These are phyloP conservation scores for Tenodera sinensis DNA, from an alignment of 2,888 invertebrate species.

Conservation along the genomic window DNA sequence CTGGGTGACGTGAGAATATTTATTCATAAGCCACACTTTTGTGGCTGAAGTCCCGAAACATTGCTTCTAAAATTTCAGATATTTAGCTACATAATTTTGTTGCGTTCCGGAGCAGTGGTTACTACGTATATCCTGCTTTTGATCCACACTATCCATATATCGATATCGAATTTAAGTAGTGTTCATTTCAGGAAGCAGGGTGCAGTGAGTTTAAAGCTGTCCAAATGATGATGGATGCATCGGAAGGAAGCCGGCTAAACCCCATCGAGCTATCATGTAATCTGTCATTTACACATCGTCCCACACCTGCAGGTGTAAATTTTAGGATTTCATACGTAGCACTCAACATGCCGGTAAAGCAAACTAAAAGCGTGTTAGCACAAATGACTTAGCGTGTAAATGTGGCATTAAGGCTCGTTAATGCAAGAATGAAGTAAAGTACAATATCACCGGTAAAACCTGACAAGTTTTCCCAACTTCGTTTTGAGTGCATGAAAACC, in stretches of 20 bases:
- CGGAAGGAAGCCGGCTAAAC: neutral
- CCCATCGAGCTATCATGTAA: neutral
- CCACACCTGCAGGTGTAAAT: neutral
- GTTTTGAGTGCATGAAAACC: too few relatives aligned
- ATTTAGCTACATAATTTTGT: too few relatives aligned
- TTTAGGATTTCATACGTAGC: neutral
- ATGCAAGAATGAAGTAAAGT: neutral
- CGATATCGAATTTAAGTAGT: neutral
- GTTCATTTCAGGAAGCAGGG: neutral
- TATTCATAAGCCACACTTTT: too few relatives aligned
- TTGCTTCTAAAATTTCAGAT: too few relatives aligned
- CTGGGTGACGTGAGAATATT: too few relatives aligned
- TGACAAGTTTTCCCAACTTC: too few relatives aligned
- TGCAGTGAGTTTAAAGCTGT: neutral
- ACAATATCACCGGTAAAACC: too few relatives aligned
- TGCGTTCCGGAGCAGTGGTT: neutral
- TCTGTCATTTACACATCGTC: neutral
- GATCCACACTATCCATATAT: neutral
- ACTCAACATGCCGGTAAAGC: neutral
- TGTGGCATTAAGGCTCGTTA: neutral
- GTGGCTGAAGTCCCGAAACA: too few relatives aligned
- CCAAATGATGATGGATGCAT: neutral
- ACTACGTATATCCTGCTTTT: neutral
- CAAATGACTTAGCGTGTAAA: neutral
- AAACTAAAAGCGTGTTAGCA: neutral